phyloP scores from a whole-genome alignment of 2,888 invertebrate species.

The Ormia ochracea region DNA sequence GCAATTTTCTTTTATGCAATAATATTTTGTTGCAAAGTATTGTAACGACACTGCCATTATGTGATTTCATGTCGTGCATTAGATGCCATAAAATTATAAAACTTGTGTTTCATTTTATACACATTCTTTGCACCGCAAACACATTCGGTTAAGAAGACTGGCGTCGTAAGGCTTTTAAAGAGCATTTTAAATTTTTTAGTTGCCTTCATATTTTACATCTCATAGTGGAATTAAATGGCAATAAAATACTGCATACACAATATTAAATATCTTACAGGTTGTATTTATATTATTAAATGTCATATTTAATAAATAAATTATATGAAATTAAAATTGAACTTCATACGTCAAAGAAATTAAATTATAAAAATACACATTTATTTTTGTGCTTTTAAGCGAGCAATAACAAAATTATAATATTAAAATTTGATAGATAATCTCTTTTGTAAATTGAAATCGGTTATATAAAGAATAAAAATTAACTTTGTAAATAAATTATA shows the following conservation, averaged over 20 bases:
- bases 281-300: too few relatives aligned
- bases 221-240: background rate
- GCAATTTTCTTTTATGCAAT: too few relatives aligned
- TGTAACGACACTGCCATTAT: slow-evolving; percentile 13
- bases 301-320: too few relatives aligned
- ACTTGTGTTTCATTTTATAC: slow-evolving; percentile 22
- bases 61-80: slow-evolving; percentile 39
- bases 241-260: background rate
- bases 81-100: slow-evolving; percentile 39
- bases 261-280: background rate
- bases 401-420: too few relatives aligned
- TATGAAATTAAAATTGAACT: too few relatives aligned
- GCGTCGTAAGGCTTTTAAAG: slow-evolving; percentile 17
- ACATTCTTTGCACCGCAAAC: slow-evolving; percentile 11
- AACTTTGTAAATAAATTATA: too few relatives aligned
- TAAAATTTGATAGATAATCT: too few relatives aligned
- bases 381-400: too few relatives aligned
- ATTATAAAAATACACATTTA: too few relatives aligned
- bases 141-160: background rate
- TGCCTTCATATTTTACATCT: background rate
- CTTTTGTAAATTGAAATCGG: too few relatives aligned
- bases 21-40: background rate
- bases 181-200: slow-evolving; percentile 5
- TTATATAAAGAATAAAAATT: too few relatives aligned
- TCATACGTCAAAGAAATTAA: too few relatives aligned